Conservation (phyloP, 2,888 invertebrate genomes). For the Aporophyla nigra region DNA sequence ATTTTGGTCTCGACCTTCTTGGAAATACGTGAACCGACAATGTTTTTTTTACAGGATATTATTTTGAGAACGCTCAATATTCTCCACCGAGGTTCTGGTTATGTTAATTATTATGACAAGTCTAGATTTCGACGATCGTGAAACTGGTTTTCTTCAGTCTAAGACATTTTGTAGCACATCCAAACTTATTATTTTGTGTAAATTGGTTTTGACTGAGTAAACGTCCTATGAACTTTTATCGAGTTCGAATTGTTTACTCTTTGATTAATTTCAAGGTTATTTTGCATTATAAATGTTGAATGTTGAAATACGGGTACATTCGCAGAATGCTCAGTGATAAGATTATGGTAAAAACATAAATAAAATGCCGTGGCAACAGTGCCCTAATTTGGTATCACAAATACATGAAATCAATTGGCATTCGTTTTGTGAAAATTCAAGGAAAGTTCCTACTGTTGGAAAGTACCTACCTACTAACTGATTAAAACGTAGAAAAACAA, state of each 20-base stretch:
- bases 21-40: not conserved
- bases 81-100: slow-evolving; percentile 32
- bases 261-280: slow-evolving; percentile 46
- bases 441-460: not conserved
- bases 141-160: slow-evolving; percentile 12
- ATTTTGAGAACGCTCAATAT: not conserved
- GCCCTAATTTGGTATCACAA: slow-evolving; percentile 17
- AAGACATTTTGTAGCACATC: not conserved
- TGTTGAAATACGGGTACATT: slow-evolving; percentile 20
- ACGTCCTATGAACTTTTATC: slow-evolving; percentile 24
- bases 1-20: slow-evolving; percentile 6
- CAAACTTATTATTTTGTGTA: slow-evolving; percentile 18
- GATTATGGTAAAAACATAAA: slow-evolving; percentile 23
- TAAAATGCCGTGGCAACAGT: slow-evolving; percentile 23
- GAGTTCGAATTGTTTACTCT: slow-evolving; percentile 22
- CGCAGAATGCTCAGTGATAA: slow-evolving; percentile 29
- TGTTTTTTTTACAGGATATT: slow-evolving; percentile 20
- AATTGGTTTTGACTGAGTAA: slow-evolving; percentile 10
- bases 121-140: not conserved
- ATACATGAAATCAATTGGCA: slow-evolving; percentile 4
- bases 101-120: slow-evolving; percentile 25
- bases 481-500: slow-evolving; percentile 5
- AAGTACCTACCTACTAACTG: not conserved
- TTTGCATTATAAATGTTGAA: slow-evolving; percentile 18
- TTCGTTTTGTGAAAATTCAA: not conserved